These are phyloP conservation scores for Catharus bicknelli DNA, from an alignment of 2,113 vertebrate genomes.

Conservation along the genomic window DNA sequence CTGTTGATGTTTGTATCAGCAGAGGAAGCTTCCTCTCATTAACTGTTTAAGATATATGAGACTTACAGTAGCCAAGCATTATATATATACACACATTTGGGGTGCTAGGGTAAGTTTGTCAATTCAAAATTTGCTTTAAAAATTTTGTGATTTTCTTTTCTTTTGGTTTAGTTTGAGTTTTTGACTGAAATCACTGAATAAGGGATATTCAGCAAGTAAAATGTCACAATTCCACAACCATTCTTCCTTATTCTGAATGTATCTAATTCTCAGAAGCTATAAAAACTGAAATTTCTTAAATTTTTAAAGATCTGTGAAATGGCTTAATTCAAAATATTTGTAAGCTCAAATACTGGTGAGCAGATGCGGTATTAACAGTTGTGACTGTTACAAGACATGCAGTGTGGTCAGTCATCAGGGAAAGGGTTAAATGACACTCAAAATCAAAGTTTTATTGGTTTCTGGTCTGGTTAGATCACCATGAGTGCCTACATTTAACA, in stretches of 20 bases:
- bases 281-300: neutral
- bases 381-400: neutral
- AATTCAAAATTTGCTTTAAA: neutral
- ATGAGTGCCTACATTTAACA: neutral
- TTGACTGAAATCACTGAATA: neutral
- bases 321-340: neutral
- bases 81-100: neutral
- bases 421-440: slow-evolving; percentile 32
- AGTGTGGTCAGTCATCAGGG: neutral
- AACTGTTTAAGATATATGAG: neutral
- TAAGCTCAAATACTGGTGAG: neutral
- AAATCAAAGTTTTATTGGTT: neutral
- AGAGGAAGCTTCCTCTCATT: neutral
- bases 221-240: neutral
- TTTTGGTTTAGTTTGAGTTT: neutral
- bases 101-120: neutral
- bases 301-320: neutral
- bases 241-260: neutral
- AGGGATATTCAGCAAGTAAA: neutral
- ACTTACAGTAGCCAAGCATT: neutral
- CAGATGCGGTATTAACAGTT: neutral
- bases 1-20: neutral
- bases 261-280: neutral
- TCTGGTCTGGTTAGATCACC: neutral
- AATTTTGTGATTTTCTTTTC: neutral